A percentile compares a stretch with the other conserved stretches of the same genome.
Conservation (phyloP, 2,113 vertebrate species). For the Brachirus orientalis region DNA sequence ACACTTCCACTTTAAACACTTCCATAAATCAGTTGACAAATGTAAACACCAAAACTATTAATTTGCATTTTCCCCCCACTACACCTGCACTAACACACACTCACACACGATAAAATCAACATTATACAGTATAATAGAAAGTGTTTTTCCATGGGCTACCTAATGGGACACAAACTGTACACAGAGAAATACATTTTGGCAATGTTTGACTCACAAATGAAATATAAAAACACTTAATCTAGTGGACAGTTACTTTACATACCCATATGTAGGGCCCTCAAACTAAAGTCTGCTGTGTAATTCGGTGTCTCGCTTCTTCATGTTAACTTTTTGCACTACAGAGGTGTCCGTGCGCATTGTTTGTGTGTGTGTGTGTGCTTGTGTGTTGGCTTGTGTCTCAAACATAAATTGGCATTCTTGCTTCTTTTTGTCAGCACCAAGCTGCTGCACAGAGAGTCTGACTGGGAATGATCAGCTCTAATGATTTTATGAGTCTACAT, state of each 20-base stretch:
- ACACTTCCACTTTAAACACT: neutral
- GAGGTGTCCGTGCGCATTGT: slow-evolving; percentile 33
- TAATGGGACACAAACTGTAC: neutral
- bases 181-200: too few species aligned
- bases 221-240: too few species aligned
- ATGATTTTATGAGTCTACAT: slow-evolving; percentile 76
- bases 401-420: slow-evolving; percentile 50
- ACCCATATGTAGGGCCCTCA: too few species aligned
- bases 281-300: too few species aligned
- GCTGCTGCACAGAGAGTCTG: slow-evolving; percentile 46
- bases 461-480: slow-evolving; percentile 70
- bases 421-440: slow-evolving; percentile 41
- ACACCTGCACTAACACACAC: neutral
- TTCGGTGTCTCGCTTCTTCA: too few species aligned
- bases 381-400: slow-evolving; percentile 28
- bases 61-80: too few species aligned
- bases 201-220: too few species aligned
- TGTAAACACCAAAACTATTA: too few species aligned
- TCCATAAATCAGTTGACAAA: slow-evolving; percentile 37
- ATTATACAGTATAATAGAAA: neutral
- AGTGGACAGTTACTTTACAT: too few species aligned
- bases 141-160: too few species aligned
- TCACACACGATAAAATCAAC: slow-evolving; percentile 12
- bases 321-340: slow-evolving; percentile 35
- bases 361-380: slow-evolving; percentile 20